phyloP scores from a whole-genome alignment of 2,113 vertebrate genomes.

The Brachyhypopomus occidentalis region DNA sequence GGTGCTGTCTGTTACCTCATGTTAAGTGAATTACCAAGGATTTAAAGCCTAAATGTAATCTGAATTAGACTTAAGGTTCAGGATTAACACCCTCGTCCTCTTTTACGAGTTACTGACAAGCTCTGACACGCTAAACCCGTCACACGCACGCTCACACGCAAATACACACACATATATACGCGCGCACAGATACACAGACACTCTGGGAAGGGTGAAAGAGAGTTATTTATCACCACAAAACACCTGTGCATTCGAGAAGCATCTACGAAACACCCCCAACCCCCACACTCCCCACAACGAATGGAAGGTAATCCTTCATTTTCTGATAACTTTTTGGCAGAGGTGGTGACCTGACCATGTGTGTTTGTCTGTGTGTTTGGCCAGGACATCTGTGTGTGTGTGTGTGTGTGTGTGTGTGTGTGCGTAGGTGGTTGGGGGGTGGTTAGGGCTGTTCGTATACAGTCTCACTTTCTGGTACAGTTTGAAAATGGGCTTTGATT shows the following conservation, averaged over 20 bases:
- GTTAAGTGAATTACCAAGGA: conserved; percentile 51
- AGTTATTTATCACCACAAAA: conserved; percentile 50
- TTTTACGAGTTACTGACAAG: conserved; percentile 37
- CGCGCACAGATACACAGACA: conserved; percentile 1
- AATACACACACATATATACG: conserved; percentile 3
- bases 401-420: conserved; percentile 19
- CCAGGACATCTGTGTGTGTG: conserved; percentile 2
- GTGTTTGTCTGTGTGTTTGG: neutral
- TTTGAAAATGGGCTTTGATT: conserved; percentile 34
- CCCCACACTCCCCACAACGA: neutral
- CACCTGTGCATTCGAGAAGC: conserved; percentile 31
- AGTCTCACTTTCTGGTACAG: neutral
- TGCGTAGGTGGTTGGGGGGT: neutral
- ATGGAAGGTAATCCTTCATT: conserved; percentile 48
- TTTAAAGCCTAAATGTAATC: conserved; percentile 49
- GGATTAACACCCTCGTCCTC: conserved; percentile 47
- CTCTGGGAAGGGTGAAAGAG: conserved; percentile 11
- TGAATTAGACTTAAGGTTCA: conserved; percentile 46
- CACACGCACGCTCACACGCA: conserved; percentile 1
- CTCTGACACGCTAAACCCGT: conserved; percentile 30
- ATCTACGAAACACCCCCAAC: conserved; percentile 35
- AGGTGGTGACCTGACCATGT: conserved; percentile 21
- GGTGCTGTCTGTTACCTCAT: conserved; percentile 26
- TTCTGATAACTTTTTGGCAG: conserved; percentile 49
- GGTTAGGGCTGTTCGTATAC: neutral